Percentiles rank a stretch among this genome's conserved stretches.
These are phyloP conservation scores for Oreocharis arfaki DNA, from an alignment of 2,113 vertebrate species.

Conservation along the genomic window DNA sequence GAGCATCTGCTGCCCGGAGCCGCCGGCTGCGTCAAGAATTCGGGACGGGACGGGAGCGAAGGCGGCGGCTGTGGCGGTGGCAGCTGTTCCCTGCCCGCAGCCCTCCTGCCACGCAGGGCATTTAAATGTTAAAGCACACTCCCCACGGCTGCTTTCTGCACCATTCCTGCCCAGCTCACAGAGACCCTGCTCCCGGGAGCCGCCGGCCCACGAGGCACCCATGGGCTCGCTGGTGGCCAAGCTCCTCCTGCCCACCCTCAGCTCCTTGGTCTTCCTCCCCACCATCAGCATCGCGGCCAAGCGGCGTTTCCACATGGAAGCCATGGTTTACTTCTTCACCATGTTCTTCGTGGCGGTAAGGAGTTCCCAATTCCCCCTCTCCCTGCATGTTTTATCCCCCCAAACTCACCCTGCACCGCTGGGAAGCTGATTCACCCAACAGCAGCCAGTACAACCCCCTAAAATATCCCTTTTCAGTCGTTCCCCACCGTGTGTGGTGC, in stretches of 20 bases:
- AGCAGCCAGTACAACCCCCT: background rate
- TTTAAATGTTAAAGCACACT: conserved; percentile 80
- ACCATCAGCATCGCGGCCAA: conserved; percentile 87
- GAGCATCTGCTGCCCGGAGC: background rate
- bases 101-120: conserved; percentile 38
- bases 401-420: accelerated
- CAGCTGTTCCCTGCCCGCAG: background rate
- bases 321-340: conserved; percentile 98
- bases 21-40: background rate
- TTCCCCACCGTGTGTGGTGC: accelerated
- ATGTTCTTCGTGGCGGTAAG: conserved; percentile 96
- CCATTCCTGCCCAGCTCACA: background rate
- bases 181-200: accelerated
- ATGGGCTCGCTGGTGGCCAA: conserved; percentile 93
- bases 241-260: conserved; percentile 90
- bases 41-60: background rate
- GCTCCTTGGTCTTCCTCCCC: conserved; percentile 91
- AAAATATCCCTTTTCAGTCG: background rate
- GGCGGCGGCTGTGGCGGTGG: background rate
- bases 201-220: accelerated
- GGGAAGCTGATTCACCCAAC: background rate
- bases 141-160: conserved; percentile 60
- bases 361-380: accelerated
- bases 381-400: background rate
- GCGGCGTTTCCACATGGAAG: conserved; percentile 95